Conservation (phyloP, 2,113 vertebrate species). For the Amphiprion percula region DNA sequence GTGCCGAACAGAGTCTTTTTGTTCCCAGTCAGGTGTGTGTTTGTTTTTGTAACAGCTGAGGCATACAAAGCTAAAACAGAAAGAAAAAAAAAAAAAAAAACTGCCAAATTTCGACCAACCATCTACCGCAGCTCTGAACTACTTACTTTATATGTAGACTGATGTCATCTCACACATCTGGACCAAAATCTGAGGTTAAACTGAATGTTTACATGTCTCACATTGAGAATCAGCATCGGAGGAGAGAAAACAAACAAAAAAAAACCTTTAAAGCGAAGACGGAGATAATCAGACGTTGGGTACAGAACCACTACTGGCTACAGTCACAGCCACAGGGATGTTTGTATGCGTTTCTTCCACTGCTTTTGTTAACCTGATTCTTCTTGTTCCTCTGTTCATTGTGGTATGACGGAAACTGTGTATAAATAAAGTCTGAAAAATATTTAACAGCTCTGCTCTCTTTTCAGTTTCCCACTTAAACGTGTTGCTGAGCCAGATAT, state of each 20-base stretch:
- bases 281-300: slow-evolving; percentile 49
- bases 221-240: slow-evolving; percentile 78
- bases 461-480: neutral
- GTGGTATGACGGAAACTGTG: slow-evolving; percentile 84
- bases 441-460: neutral
- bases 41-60: slow-evolving; percentile 19
- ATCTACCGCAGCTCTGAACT: slow-evolving; percentile 6
- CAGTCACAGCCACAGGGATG: slow-evolving; percentile 55
- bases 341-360: slow-evolving; percentile 70
- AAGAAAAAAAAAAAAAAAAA: slow-evolving; percentile 42
- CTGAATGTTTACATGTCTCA: slow-evolving; percentile 80
- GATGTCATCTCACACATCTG: slow-evolving; percentile 55
- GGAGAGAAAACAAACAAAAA: slow-evolving; percentile 13
- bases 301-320: slow-evolving; percentile 58
- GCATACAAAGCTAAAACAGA: slow-evolving; percentile 34
- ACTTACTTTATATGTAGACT: slow-evolving; percentile 6
- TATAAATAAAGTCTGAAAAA: slow-evolving; percentile 86
- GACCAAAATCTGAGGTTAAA: slow-evolving; percentile 70
- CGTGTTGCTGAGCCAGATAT: neutral
- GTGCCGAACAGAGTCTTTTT: slow-evolving; percentile 64
- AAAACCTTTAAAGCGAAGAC: slow-evolving; percentile 19
- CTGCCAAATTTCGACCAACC: slow-evolving; percentile 62
- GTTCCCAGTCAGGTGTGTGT: slow-evolving; percentile 25
- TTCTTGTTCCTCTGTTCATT: slow-evolving; percentile 83
- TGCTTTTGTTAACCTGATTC: slow-evolving; percentile 78